Evolutionary conservation across 1,140 invertebrate genomes (phyloP).

Genomic region (Drosophila kohkoa): DNA sequence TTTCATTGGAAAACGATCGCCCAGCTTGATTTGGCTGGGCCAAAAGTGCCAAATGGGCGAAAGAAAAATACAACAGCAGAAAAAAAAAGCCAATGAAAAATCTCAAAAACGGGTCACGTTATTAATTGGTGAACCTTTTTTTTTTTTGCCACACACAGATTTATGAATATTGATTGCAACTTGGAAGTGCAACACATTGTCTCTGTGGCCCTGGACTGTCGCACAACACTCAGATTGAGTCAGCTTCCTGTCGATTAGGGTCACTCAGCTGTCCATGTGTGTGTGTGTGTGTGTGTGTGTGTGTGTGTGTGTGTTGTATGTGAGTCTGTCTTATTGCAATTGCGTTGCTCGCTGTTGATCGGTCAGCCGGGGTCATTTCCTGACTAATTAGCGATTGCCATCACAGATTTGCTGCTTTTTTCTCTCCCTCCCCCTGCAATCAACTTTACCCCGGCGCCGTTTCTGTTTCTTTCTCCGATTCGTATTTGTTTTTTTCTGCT

Average conservation of each 20-base stretch:
- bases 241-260: conserved; percentile 83
- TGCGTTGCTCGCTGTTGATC: conserved; percentile 51
- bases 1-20: conserved; percentile 80
- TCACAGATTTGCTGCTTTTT: conserved; percentile 61
- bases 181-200: conserved; percentile 64
- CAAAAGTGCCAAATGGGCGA: conserved; percentile 14
- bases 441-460: conserved; percentile 10
- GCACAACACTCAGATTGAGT: conserved; percentile 70
- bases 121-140: conserved; percentile 81
- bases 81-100: too few relatives aligned
- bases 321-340: conserved; percentile 39
- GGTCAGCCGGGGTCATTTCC: conserved; percentile 81
- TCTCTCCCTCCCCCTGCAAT: neutral
- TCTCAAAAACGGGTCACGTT: conserved; percentile 75
- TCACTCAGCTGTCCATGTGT: conserved; percentile 62
- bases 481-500: conserved; percentile 13
- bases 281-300: conserved; percentile 34
- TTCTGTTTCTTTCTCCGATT: conserved; percentile 16
- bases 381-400: conserved; percentile 77
- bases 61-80: conserved; percentile 15
- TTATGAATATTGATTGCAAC: conserved; percentile 80
- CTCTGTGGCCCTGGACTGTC: conserved; percentile 42
- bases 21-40: conserved; percentile 71
- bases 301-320: conserved; percentile 44
- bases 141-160: conserved; percentile 67